Evolutionary conservation across 2,797 vertebrate species (phyloP), one percentile per base, ranked within the genome.

Genomic region (Melopsittacus undulatus): DNA sequence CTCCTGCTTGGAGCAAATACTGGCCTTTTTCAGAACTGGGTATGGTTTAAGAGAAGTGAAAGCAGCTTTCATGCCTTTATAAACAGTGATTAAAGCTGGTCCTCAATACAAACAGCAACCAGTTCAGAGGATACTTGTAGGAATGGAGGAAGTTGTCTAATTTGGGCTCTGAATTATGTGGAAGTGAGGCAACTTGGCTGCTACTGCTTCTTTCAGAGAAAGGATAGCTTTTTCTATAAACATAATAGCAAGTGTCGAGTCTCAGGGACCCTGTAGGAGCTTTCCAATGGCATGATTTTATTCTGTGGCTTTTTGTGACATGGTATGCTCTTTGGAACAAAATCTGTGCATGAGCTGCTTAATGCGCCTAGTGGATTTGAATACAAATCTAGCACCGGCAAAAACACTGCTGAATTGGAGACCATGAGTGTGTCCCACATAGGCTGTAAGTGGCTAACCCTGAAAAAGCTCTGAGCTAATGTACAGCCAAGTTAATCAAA

Each of bases 391-490:
- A 62, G 43, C 21, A 10, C 43, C 24, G 14, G 22, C 10, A 68
- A 49, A 85, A 88, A 26, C 0, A 0, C 13, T 5, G 5, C 30
- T 66, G 43, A 56, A 62, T 52, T 3, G 4, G 11, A 80, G 38
- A 51, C 21, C 5, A 4, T 0, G 7, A 66, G 21, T 6, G 15
- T 73, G 17, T 46, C 49, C 54, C 18, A 22, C 15, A 11, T 13
- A 2, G n/a, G 13, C n/a, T 56, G 11, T 1, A 4, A 52, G 34
- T 1, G 2, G 9, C 30, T 83, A 5, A 2, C 38, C 59, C 78
- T 34, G 61, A 11, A 54, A 77, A 81, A 61, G 19, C 30, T 74
- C 38, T 51, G 38, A 73, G 27, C 22, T 84, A 22, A 46, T 17
- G 11, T 42, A 24, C 23, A 48, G 24, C 11, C 24, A 70, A 64